Base-by-base conservation (phyloP, 2,797 vertebrate genomes). In the Pipistrellus kuhlii region DNA sequence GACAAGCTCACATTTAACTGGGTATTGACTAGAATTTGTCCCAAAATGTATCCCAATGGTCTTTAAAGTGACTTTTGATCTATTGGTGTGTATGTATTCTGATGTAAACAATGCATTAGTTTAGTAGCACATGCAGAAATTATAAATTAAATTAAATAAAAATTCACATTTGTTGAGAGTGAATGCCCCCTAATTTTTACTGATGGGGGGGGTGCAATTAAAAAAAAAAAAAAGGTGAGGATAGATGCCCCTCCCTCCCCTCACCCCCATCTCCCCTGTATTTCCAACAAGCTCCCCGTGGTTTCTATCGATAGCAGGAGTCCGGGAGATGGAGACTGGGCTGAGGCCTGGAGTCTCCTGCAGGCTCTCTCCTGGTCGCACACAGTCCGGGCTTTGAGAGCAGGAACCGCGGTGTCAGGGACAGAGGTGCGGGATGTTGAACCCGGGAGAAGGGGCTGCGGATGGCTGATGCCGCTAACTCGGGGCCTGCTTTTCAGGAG, bases 391-490 rank as follows among this genome's bases (percentile, higher is more conserved):
- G 86, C 51, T 44, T 66, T 55, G 12, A 38, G 53, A 76, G 66
- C 21, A 57, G 57, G 71, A 89, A 62, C 90, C 46, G 0, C 7
- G 57, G 48, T 46, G 30, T 88, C 32, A 8, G 85, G 15, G 55
- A 17, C 73, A 97, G 93, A 93, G 90, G 96, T 51, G 72, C 35
- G 3, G 2, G 83, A 44, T 27, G 78, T 73, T 46, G 62, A 57
- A 64, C 78, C 85, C 2, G 0, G 3, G 38, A 27, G 15, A 48
- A 72, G 62, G 23, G 41, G 25, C 92, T 87, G 41, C 46, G 57
- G 62, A 18, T 35, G 78, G 88, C 84, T 95, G 90, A 73, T 89
- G 69, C 80, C 32, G 78, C 94, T 88, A 80, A 94, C 95, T 92
- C 95, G 62, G 90, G 82, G 51, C 44, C 93, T 32, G 21, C 73